Conservation (phyloP, 2,797 vertebrate species). For the Nothura maculosa region DNA sequence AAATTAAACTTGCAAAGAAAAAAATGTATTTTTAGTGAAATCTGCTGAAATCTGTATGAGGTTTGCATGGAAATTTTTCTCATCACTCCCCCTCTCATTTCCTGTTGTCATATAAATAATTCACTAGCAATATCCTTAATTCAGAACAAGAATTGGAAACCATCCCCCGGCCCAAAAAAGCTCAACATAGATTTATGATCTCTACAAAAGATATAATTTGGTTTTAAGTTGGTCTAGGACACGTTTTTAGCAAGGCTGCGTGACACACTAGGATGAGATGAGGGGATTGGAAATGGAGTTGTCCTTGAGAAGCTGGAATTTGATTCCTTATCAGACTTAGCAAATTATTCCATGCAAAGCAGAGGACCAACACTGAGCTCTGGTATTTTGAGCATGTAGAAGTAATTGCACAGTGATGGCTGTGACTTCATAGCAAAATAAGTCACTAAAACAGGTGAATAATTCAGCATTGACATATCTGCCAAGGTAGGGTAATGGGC, state of each 20-base stretch:
- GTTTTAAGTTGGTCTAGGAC: neutral
- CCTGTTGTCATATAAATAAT: slow-evolving; percentile 75
- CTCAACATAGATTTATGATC: neutral
- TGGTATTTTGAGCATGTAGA: slow-evolving; percentile 18
- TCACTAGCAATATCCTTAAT: slow-evolving; percentile 55
- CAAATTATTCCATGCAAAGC: slow-evolving; percentile 19
- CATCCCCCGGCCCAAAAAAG: no score
- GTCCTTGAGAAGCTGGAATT: slow-evolving; percentile 8
- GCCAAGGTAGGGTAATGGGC: neutral
- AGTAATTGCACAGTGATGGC: neutral
- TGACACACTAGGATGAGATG: neutral
- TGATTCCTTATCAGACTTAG: slow-evolving; percentile 21
- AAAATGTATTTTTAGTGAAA: slow-evolving; percentile 31
- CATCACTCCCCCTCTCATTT: slow-evolving; percentile 43
- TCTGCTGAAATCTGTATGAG: slow-evolving; percentile 39
- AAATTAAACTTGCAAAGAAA: slow-evolving; percentile 64
- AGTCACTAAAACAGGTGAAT: slow-evolving; percentile 44
- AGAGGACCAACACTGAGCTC: neutral
- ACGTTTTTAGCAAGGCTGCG: neutral
- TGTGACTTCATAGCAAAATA: slow-evolving; percentile 25
- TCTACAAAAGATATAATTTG: neutral
- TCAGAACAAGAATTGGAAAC: slow-evolving; percentile 40
- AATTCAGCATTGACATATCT: neutral
- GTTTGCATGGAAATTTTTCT: slow-evolving; percentile 41
- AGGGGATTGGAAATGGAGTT: neutral